Percentiles rank a stretch among this genome's conserved stretches.
phyloP scores from a whole-genome alignment of 2,113 vertebrate genomes.

The Carassius gibelio region DNA sequence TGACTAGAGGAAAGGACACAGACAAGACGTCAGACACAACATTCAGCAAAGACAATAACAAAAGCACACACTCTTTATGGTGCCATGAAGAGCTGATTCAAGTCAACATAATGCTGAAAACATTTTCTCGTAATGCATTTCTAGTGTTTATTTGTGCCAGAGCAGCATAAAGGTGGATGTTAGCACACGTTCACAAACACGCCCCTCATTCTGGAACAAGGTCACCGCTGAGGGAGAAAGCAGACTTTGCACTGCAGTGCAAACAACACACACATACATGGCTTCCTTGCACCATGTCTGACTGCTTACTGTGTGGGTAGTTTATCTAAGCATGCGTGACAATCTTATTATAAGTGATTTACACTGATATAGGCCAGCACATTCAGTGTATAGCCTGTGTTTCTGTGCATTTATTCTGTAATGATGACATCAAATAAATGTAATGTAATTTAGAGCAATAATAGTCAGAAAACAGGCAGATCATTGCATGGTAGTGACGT shows the following conservation, averaged over 20 bases:
- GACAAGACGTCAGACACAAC: constrained; percentile 48
- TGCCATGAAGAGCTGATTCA: neutral
- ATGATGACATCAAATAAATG: neutral
- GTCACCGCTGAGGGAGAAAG: constrained; percentile 68
- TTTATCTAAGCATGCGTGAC: constrained; percentile 14
- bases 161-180: constrained; percentile 43
- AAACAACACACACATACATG: constrained; percentile 52
- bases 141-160: neutral
- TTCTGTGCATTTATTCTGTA: neutral
- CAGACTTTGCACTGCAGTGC: constrained; percentile 75
- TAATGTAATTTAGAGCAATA: neutral
- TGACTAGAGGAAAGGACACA: constrained; percentile 66
- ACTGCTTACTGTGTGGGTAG: constrained; percentile 8
- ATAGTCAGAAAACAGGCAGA: neutral
- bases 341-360: constrained; percentile 48
- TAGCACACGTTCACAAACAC: constrained; percentile 47
- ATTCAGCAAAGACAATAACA: constrained; percentile 36
- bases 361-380: constrained; percentile 25
- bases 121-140: neutral
- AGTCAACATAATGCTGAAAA: neutral
- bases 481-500: neutral
- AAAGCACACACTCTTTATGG: neutral
- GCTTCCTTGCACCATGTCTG: constrained; percentile 54
- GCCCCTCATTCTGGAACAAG: constrained; percentile 65
- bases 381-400: neutral